Conservation (phyloP, 2,113 vertebrate species). For the Lutjanus erythropterus region DNA sequence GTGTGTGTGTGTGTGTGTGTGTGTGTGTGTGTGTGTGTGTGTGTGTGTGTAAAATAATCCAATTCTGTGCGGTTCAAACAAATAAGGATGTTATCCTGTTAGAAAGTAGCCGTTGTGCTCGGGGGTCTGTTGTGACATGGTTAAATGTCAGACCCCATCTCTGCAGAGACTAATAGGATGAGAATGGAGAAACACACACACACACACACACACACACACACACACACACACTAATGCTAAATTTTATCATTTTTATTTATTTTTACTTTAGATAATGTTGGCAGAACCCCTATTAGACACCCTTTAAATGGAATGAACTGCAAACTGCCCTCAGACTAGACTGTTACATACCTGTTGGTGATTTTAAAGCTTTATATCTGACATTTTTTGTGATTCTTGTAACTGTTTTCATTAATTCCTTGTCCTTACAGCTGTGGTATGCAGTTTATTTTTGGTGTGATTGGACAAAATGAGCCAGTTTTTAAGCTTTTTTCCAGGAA, state of each 20-base stretch:
- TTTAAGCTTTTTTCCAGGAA: no score
- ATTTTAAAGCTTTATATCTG: no score
- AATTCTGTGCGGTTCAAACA: slow-evolving; percentile 59
- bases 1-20: slow-evolving; percentile 40
- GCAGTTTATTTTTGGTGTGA: no score
- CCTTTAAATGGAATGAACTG: no score
- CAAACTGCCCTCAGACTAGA: no score
- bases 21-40: slow-evolving; percentile 22
- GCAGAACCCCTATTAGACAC: no score
- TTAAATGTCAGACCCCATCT: slow-evolving; percentile 70
- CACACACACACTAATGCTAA: background rate
- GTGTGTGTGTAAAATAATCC: slow-evolving; percentile 55
- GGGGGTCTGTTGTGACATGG: slow-evolving; percentile 55
- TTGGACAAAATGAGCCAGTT: no score
- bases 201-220: slow-evolving; percentile 34
- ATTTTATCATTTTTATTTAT: background rate
- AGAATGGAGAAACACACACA: slow-evolving; percentile 26
- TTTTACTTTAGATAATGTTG: no score
- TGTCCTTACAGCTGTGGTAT: no score
- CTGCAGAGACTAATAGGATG: slow-evolving; percentile 52
- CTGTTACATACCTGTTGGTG: no score
- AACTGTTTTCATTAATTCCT: no score
- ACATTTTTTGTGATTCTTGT: no score
- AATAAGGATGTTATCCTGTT: slow-evolving; percentile 69
- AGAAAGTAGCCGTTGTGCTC: slow-evolving; percentile 64